Conservation (phyloP, 2,888 invertebrate species). For the Erpobdella octoculata region DNA sequence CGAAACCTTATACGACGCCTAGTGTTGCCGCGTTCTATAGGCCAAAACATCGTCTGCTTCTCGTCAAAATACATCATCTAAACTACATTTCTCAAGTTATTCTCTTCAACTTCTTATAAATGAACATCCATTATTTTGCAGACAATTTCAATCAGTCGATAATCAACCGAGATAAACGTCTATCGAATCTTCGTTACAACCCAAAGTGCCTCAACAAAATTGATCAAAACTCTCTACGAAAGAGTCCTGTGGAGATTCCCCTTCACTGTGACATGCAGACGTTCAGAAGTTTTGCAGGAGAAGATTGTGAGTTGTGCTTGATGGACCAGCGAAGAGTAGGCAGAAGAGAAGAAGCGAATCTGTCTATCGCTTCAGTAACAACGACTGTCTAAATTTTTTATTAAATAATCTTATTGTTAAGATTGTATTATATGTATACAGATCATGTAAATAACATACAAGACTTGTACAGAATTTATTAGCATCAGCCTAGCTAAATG, state of each 20-base stretch:
- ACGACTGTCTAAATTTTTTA: constrained; percentile 13
- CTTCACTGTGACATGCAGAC: neutral
- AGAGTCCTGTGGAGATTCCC: neutral
- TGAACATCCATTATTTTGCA: no score
- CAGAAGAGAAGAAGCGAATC: neutral
- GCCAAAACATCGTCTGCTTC: no score
- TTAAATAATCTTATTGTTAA: no score
- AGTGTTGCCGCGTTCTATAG: neutral
- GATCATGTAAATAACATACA: no score
- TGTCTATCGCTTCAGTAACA: neutral
- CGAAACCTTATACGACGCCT: neutral
- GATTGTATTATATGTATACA: no score
- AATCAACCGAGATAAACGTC: neutral
- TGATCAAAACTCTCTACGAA: neutral
- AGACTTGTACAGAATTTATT: no score
- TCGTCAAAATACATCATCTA: no score
- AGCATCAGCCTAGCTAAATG: no score
- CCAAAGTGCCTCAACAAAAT: constrained; percentile 10
- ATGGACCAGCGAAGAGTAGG: neutral
- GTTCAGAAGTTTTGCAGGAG: neutral
- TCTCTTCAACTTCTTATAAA: no score
- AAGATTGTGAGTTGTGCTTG: constrained; percentile 7
- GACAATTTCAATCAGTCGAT: constrained; percentile 5
- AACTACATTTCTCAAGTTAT: no score
- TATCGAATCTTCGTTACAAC: neutral